Base-by-base conservation (phyloP, 1,140 invertebrate species). In the Anastatus disparis region DNA sequence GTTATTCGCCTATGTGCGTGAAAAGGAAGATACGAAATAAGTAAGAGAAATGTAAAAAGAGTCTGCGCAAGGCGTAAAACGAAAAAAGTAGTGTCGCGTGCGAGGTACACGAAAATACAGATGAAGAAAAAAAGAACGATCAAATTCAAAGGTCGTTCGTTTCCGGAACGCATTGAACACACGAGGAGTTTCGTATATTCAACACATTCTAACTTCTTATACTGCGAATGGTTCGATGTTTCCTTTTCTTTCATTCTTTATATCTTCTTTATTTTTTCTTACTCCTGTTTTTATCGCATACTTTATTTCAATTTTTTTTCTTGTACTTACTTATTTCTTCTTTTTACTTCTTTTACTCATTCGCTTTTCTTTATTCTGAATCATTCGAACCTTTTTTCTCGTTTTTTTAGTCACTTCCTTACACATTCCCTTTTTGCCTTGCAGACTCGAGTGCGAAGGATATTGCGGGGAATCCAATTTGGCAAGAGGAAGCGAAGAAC, bases 391-490 rank as follows among this genome's bases (percentile, higher is more conserved):
- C 13, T 9, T 3, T 31, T 31, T 12, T 29, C 50, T 26, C 22
- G 27, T 12, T n/a, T 27, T 17, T 20, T 48, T 1, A 26, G 29
- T 44, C 26, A 35, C 53, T 31, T 55, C 17, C 53, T 20, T n/a
- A n/a, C n/a, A n/a, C n/a, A n/a, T n/a, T n/a, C n/a, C n/a, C n/a
- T n/a, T 35, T 8, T 29, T 17, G 20, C 13, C 53, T n/a, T 24
- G 53, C 53, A 55, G 53, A 55, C 26, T 31, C 35, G 13, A 15
- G 52, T 3, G 31, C 46, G 55, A 17, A 35, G 55, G 56, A 69
- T 69, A 69, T 69, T 69, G 66, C 66, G 44, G 31, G 17, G 55
- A 59, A 69, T 69, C 66, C 66, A 69, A 69, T 69, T 69, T 52
- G 55, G 29, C 53, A 53, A 67, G 48, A 27, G 26, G 24, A 35